Base-by-base conservation (phyloP, 2,113 vertebrate species). In the Myiozetetes cayanensis region DNA sequence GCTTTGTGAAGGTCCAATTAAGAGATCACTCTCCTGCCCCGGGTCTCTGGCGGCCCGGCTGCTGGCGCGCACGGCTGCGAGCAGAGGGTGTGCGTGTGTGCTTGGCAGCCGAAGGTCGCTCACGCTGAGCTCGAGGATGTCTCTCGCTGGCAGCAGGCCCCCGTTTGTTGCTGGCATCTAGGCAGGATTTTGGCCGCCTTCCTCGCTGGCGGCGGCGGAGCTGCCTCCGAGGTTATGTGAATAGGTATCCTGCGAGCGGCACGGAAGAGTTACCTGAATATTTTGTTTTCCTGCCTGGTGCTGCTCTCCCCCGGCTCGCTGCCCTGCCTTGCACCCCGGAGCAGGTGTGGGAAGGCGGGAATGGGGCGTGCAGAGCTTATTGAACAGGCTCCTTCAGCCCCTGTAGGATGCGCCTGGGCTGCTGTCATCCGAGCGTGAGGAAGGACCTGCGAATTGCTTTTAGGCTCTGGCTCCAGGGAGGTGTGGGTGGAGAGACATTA, bases 131-230 rank as follows among this genome's bases (percentile, higher is more conserved):
- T 27, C 14, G 43, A 89, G 92, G 89, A 93, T 91, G 87, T 58
- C 84, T 95, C 81, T 55, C 3, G 53, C 81, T 96, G 95, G 94
- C 89, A 82, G 41, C 63, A 12, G 87, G 81, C 89, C 89, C 73
- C 87, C 7, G 67, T 31, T 93, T 77, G 90, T 68, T 72, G 86
- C 94, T 95, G 96, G 79, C 93, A 86, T 77, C 92, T 8, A 80
- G 65, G 84, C 92, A 86, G 79, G 95, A 68, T 8, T 95, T 91
- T 96, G 97, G 97, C 96, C 24, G 82, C 95, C 55, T 84, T 96
- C 94, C 96, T 55, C 3, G 44, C 93, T 95, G 96, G 72, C 43
- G 73, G 77, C 39, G n/a, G 85, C 35, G 9, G 90, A 78, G 94
- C 95, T 9, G 84, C 87, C 95, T 96, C 84, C 0, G 70, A 74